phyloP scores from a whole-genome alignment of 1,140 invertebrate genomes.

The Helicorthomorpha holstii region DNA sequence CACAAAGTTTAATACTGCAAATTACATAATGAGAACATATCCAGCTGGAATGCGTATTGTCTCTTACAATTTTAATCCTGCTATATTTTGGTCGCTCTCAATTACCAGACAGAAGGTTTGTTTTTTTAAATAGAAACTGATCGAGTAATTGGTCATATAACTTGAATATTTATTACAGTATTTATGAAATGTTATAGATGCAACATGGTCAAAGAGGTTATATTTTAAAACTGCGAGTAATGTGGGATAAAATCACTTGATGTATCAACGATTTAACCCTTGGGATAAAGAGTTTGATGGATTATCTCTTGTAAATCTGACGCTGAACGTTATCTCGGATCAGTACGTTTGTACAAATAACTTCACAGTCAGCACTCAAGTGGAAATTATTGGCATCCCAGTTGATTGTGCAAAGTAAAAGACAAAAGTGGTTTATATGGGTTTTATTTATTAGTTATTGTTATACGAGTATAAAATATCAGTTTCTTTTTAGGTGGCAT shows the following conservation, averaged over 20 bases:
- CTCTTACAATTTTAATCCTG: conserved; percentile 85
- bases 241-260: conserved; percentile 83
- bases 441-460: conserved; percentile 86
- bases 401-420: conserved; percentile 77
- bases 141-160: too few relatives aligned
- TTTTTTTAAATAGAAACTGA: too few relatives aligned
- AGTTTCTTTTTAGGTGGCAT: conserved; percentile 42
- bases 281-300: conserved; percentile 86
- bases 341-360: conserved; percentile 70
- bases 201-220: conserved; percentile 75
- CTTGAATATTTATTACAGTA: too few relatives aligned
- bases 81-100: conserved; percentile 83
- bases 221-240: conserved; percentile 70
- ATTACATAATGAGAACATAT: conserved; percentile 74
- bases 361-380: conserved; percentile 59
- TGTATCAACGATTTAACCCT: conserved; percentile 81
- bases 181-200: conserved; percentile 88
- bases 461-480: conserved; percentile 59
- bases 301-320: conserved; percentile 64
- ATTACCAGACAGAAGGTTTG: conserved; percentile 77
- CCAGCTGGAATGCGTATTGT: conserved; percentile 83
- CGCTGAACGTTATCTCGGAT: conserved; percentile 68
- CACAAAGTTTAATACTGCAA: conserved; percentile 59
- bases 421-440: conserved; percentile 64
- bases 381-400: conserved; percentile 78